Conservation (phyloP, 2,888 invertebrate species). For the Cheilosia urbana region DNA sequence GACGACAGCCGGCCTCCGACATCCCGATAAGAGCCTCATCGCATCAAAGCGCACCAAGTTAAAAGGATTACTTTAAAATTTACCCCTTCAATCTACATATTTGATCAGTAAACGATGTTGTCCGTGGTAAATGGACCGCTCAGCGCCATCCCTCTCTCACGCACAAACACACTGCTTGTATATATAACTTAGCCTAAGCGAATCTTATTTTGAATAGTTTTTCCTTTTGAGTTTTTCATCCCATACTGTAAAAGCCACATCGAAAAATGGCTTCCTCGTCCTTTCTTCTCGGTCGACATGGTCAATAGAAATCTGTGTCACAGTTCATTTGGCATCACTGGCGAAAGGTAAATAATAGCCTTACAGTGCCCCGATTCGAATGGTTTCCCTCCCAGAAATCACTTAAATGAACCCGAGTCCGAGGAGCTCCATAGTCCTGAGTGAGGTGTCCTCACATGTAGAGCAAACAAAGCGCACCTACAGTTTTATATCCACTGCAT, state of each 20-base stretch:
- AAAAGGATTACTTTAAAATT: constrained; percentile 65
- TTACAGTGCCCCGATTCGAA: constrained; percentile 45
- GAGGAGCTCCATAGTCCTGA: no score
- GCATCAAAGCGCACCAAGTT: background rate
- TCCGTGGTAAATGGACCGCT: constrained; percentile 63
- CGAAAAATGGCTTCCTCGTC: constrained; percentile 37
- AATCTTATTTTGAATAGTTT: constrained; percentile 33
- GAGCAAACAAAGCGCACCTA: constrained; percentile 25
- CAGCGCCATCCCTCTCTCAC: background rate
- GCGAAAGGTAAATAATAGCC: constrained; percentile 53
- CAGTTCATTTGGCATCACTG: constrained; percentile 70
- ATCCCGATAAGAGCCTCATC: background rate
- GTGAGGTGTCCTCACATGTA: constrained; percentile 36
- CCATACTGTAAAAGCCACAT: constrained; percentile 28
- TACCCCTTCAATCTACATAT: constrained; percentile 71
- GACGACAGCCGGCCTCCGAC: background rate
- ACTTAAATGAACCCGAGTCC: constrained; percentile 33
- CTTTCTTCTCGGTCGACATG: background rate
- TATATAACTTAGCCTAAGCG: constrained; percentile 13
- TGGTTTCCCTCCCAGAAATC: constrained; percentile 7
- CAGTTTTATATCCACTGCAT: background rate
- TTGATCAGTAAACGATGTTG: constrained; percentile 73
- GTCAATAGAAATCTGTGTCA: constrained; percentile 66
- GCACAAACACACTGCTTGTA: background rate
- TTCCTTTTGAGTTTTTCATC: constrained; percentile 37